Conservation (phyloP, 2,797 vertebrate species). For the Gallinago solitaria region DNA sequence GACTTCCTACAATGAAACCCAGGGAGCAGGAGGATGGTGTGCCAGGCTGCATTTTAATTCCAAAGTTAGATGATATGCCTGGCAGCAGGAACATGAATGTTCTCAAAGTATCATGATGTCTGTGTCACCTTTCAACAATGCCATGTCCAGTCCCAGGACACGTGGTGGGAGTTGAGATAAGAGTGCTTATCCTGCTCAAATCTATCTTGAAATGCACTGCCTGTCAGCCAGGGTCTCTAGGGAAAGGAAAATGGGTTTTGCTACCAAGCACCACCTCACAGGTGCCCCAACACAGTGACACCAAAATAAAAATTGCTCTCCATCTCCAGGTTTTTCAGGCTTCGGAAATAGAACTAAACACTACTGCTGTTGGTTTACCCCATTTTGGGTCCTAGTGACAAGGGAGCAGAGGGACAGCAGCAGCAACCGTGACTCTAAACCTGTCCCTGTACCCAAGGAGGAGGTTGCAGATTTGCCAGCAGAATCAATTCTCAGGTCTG, state of each 20-base stretch:
- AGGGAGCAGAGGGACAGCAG: not conserved
- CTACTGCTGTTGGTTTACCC: not conserved
- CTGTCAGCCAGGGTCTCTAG: not conserved
- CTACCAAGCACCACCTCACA: not conserved
- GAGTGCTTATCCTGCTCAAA: not conserved
- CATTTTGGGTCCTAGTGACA: not conserved
- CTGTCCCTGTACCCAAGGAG: not conserved
- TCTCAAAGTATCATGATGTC: not conserved
- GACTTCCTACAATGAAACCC: not conserved
- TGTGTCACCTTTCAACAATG: not conserved
- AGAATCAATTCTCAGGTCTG: not conserved
- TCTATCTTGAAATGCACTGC: not conserved
- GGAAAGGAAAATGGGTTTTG: not conserved
- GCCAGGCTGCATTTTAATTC: not conserved
- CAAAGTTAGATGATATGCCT: not conserved
- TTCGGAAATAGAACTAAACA: not conserved
- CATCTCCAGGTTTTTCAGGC: not conserved
- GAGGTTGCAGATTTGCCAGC: not conserved
- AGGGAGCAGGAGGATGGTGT: not conserved
- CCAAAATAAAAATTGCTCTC: not conserved
- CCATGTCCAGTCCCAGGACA: not conserved
- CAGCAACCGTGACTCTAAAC: fast-evolving
- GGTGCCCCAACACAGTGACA: not conserved
- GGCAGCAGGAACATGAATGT: not conserved
- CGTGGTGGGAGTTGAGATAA: not conserved